These are phyloP conservation scores for Chrosomus eos DNA, from an alignment of 2,797 vertebrate genomes.

Conservation along the genomic window DNA sequence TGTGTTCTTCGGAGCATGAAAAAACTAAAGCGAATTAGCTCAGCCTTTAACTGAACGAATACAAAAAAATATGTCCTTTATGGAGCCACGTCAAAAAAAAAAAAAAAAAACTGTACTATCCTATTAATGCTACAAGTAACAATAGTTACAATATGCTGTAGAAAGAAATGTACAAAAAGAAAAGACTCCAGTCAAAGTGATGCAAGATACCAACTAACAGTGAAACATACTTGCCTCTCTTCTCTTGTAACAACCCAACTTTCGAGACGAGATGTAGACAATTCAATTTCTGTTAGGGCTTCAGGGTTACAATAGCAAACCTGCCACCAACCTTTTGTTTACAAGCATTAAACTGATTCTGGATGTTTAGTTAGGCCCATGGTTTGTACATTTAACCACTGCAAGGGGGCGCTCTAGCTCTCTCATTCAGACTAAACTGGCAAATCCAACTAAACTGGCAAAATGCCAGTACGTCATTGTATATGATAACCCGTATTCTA, in stretches of 20 bases:
- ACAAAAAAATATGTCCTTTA: constrained; percentile 94
- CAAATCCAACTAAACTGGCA: constrained; percentile 27
- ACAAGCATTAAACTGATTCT: constrained; percentile 11
- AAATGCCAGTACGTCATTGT: background rate
- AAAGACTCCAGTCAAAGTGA: background rate
- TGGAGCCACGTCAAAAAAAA: constrained; percentile 87
- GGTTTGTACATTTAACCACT: constrained; percentile 2
- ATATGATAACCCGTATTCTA: background rate
- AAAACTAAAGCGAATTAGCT: constrained; percentile 99
- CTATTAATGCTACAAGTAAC: constrained; percentile 63
- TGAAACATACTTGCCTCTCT: background rate
- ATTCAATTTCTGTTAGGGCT: background rate
- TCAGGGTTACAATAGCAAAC: background rate
- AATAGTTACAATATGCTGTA: constrained; percentile 55
- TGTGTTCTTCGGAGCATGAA: constrained; percentile 95
- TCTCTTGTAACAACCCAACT: background rate
- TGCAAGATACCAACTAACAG: background rate
- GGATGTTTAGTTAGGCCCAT: constrained; percentile 30
- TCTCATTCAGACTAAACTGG: constrained; percentile 21
- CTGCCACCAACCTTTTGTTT: constrained; percentile 11
- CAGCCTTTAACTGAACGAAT: constrained; percentile 95
- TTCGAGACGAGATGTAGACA: background rate
- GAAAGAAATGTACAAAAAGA: background rate
- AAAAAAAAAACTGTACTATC: constrained; percentile 72
- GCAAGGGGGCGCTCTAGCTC: constrained; percentile 45